Evolutionary conservation across 2,113 vertebrate genomes (phyloP), one percentile per base, ranked within the genome.

Genomic region (Bufo gargarizans): DNA sequence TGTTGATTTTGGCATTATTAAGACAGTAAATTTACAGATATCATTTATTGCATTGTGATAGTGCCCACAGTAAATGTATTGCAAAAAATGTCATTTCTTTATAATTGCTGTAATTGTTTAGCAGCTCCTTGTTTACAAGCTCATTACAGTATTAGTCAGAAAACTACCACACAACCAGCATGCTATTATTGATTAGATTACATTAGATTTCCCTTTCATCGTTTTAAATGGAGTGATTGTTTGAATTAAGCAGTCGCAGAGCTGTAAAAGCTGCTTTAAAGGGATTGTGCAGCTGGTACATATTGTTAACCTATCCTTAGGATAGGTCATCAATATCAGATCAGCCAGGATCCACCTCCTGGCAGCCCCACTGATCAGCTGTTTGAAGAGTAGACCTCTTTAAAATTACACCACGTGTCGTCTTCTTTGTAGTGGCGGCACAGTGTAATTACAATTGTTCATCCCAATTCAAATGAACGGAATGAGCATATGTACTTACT

Each of bases 101-200:
- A 55, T 72, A 84, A 84, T 84, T 84, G 71, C 67, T 72, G 53
- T 55, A 72, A 84, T 74, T 84, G 65, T 84, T 71, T 84, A 67
- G 63, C 13, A 49, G 20, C 82, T 53, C 56, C 19, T 82, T 43
- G 77, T 81, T 81, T 61, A 81, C 79, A 81, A 83, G 63, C 63
- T 83, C 82, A 84, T 84, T 84, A 84, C 13, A 84, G 22, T 74
- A 85, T 85, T 50, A 76, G 69, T 74, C 22, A 85, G 53, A 85
- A 43, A 53, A 74, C 56, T 85, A 85, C 55, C 69, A 85, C 53
- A 47, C 16, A 74, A 74, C 50, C 69, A 85, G 83, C 83, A 72
- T 45, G 69, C n/a, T 59, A 56, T 85, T 59, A 84, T 84, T 84
- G 82, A 84, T 49, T 17, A 22, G 3, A 55, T 71, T 84, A 50